Percentiles rank a stretch among this genome's conserved stretches.
These are phyloP conservation scores for Trimorus sp. DNA, from an alignment of 2,888 invertebrate species.

Conservation along the genomic window DNA sequence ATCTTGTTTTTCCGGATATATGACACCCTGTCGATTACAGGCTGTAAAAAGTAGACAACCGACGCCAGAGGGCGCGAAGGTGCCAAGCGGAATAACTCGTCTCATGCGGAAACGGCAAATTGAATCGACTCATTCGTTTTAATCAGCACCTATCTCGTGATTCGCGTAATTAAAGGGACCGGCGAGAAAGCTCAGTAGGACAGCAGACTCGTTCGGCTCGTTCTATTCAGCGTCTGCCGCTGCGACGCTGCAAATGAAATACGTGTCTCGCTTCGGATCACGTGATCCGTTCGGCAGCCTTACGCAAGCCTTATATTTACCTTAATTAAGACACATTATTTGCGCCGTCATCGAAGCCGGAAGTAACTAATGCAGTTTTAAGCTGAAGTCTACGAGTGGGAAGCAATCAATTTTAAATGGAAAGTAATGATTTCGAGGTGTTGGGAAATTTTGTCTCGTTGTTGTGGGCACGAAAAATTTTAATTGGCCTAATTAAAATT, in stretches of 20 bases:
- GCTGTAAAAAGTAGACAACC: constrained; percentile 21
- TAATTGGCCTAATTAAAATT: no score
- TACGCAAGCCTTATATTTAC: constrained; percentile 12
- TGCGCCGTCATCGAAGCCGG: not conserved
- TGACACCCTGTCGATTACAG: constrained; percentile 33
- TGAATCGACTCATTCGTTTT: constrained; percentile 58
- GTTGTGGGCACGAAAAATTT: no score
- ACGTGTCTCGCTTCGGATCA: constrained; percentile 25
- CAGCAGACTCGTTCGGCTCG: constrained; percentile 30
- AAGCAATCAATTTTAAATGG: no score
- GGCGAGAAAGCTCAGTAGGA: constrained; percentile 30
- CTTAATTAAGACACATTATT: constrained; percentile 23
- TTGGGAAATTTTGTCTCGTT: no score
- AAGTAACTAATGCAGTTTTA: no score
- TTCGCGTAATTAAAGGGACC: constrained; percentile 65
- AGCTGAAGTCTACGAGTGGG: no score
- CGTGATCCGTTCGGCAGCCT: constrained; percentile 10
- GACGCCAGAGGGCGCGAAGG: not conserved
- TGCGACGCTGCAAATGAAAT: constrained; percentile 34
- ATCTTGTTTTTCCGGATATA: constrained; percentile 21
- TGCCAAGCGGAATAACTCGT: constrained; percentile 10
- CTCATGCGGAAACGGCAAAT: constrained; percentile 59
- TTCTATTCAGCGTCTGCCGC: constrained; percentile 7
- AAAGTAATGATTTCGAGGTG: no score
- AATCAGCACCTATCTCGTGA: constrained; percentile 55